Percentiles rank a stretch among this genome's conserved stretches.
phyloP scores from a whole-genome alignment of 2,888 invertebrate genomes.

The Mycalesis mineus region DNA sequence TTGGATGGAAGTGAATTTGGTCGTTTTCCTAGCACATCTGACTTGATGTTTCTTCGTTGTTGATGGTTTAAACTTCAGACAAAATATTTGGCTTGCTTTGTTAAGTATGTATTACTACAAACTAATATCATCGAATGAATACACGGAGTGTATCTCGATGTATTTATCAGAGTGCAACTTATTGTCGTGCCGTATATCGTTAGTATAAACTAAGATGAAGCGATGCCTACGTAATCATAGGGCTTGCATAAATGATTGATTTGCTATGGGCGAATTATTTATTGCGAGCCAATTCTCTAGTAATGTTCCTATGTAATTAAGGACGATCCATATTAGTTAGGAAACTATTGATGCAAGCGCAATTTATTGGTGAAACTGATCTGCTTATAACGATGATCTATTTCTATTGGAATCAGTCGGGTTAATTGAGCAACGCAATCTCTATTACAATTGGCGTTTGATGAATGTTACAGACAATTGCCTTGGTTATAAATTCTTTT shows the following conservation, averaged over 20 bases:
- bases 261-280: constrained; percentile 23
- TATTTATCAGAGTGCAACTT: background rate
- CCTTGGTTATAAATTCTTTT: background rate
- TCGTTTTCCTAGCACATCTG: no score
- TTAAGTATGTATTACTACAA: no score
- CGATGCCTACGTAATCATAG: constrained; percentile 16
- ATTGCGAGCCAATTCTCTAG: constrained; percentile 6
- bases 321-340: constrained; percentile 12
- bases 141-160: no score
- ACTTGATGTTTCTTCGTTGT: no score
- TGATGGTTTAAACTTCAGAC: no score
- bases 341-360: constrained; percentile 3
- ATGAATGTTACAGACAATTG: background rate
- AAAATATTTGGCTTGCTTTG: no score
- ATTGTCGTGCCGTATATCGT: background rate
- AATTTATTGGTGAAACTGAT: constrained; percentile 9
- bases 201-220: constrained; percentile 9
- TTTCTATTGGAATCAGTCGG: background rate
- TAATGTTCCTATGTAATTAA: constrained; percentile 19
- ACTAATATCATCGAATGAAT: no score
- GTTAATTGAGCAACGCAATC: constrained; percentile 6
- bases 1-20: no score
- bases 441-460: background rate
- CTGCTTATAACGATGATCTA: background rate
- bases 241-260: constrained; percentile 33